Conservation (phyloP, 1,140 invertebrate species). For the Pollicipes pollicipes region DNA sequence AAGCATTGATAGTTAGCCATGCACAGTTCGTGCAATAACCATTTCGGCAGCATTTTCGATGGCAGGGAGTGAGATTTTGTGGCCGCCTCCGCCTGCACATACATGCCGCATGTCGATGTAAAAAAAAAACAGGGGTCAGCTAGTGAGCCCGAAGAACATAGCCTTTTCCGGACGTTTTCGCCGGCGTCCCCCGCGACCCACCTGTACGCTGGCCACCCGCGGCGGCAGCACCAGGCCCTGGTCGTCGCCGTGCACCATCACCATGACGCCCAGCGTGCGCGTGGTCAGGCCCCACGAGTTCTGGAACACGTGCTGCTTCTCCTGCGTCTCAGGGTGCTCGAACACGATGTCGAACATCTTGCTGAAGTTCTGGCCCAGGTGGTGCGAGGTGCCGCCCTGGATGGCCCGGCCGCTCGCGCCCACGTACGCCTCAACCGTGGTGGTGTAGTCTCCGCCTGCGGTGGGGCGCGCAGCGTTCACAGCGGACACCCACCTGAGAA, state of each 20-base stretch:
- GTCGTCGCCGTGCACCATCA: slow-evolving; percentile 95
- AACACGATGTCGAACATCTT: slow-evolving; percentile 98
- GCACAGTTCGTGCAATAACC: too few relatives aligned
- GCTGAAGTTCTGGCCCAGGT: slow-evolving; percentile 96
- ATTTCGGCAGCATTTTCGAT: too few relatives aligned
- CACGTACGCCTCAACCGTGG: slow-evolving; percentile 90
- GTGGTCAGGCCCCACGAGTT: slow-evolving; percentile 99
- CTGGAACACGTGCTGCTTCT: slow-evolving; percentile 78
- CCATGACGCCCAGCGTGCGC: slow-evolving; percentile 55
- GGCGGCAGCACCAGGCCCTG: slow-evolving; percentile 91
- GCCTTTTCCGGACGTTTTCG: too few relatives aligned
- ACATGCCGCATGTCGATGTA: too few relatives aligned
- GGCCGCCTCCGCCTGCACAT: too few relatives aligned
- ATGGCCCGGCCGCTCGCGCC: slow-evolving; percentile 85
- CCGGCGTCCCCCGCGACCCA: neutral
- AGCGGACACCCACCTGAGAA: too few relatives aligned
- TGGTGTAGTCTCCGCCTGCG: slow-evolving; percentile 81
- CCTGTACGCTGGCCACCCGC: slow-evolving; percentile 59
- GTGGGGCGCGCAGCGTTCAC: too few relatives aligned
- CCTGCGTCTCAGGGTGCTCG: slow-evolving; percentile 77
- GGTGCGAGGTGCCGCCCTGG: slow-evolving; percentile 95
- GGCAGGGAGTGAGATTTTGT: too few relatives aligned
- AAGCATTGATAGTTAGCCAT: too few relatives aligned
- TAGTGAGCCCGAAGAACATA: too few relatives aligned
- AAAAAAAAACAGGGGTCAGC: too few relatives aligned